Conservation (phyloP, 2,113 vertebrate species). For the Burhinus bistriatus region DNA sequence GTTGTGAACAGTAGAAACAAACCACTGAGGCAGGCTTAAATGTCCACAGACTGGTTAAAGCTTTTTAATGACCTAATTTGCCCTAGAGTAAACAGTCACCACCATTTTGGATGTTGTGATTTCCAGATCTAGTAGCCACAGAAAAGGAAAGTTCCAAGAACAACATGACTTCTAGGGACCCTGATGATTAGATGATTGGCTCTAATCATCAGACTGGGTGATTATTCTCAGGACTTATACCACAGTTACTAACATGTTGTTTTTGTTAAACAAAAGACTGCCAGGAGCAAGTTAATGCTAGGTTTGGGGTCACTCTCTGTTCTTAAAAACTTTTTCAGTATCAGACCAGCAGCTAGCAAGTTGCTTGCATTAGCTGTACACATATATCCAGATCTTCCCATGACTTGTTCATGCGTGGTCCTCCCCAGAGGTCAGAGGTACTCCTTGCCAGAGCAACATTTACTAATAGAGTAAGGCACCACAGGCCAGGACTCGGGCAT, state of each 20-base stretch:
- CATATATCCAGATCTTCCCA: neutral
- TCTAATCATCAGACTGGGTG: neutral
- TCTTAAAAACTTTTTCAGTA: neutral
- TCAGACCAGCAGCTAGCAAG: neutral
- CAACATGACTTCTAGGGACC: neutral
- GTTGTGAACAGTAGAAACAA: slow-evolving; percentile 6
- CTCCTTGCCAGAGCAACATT: neutral
- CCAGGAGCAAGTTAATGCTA: neutral
- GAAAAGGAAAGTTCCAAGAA: slow-evolving; percentile 20
- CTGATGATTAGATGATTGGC: neutral
- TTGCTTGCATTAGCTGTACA: neutral
- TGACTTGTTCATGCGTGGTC: neutral
- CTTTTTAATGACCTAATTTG: slow-evolving; percentile 13
- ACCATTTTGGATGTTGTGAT: neutral
- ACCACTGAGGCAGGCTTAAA: neutral
- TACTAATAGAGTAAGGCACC: neutral
- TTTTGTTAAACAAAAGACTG: slow-evolving; percentile 20
- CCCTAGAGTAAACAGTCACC: neutral
- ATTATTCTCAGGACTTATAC: slow-evolving; percentile 3
- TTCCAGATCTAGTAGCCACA: slow-evolving; percentile 15
- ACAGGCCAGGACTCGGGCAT: neutral
- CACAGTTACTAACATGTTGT: neutral
- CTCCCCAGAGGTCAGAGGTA: neutral
- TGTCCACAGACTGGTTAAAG: neutral
- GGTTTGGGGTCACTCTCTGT: neutral